Evolutionary conservation across 2,888 invertebrate genomes (phyloP), one percentile per base, ranked within the genome.

Genomic region (Spilosoma lubricipeda): DNA sequence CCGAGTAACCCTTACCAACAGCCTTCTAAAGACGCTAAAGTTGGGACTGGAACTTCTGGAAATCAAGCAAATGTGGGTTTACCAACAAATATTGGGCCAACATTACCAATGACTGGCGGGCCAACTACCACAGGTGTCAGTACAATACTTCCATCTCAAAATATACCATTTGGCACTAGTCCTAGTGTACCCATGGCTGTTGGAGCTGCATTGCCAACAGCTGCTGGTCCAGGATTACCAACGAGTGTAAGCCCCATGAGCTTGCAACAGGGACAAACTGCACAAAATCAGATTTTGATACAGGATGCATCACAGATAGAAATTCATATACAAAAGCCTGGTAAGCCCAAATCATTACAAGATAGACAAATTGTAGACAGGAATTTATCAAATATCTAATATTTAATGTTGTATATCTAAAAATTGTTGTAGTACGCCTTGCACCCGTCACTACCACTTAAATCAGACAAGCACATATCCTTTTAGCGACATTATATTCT

Each of bases 291-390:
- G 20, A 39, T 27, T 27, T 36, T 66, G 36, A 63, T 76, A 36
- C 73, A 70, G 36, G 67, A 33, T 36, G 65, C 36, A 52, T 45
- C 65, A 11, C 84, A 85, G 36, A 76, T 83, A 68, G 86, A 86
- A 69, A 82, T 86, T 67, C 80, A 79, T 71, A 77, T 82, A 42
- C 78, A 80, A 72, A 80, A 77, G 8, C 80, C 82, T 0, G 73
- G 82, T 76, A 76, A 56, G 74, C 48, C 27, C 8, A 27, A 45
- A 23, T 23, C 7, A 23, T 70, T 56, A 11, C 27, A 23, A 9
- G 4, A 39, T 18, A 23, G 8, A 52, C 18, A 52, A 23, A 1
- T 52, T 52, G 20, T 52, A 23, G 48, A 23, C 8, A 52, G 5
- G 20, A 15, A 45, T 3, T 13, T 48, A 48, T 20, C 56, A 2